Evolutionary conservation across 1,140 invertebrate genomes (phyloP), one percentile per base, ranked within the genome.

Genomic region (Mactra quadrangularis): DNA sequence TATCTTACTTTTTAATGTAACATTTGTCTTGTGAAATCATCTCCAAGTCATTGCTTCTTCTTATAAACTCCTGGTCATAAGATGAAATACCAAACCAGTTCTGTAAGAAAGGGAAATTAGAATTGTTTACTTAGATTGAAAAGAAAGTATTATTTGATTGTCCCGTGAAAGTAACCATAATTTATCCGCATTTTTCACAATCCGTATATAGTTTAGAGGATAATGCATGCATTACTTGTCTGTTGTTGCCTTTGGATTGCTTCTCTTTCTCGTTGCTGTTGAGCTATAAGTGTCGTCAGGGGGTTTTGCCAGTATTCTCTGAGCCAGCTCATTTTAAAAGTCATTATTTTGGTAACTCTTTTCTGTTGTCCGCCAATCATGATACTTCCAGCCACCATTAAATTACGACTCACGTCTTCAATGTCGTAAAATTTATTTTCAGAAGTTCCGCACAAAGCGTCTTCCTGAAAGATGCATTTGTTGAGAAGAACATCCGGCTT

Each of bases 401-500:
- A 47, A 15, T 78, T 53, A n/a, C 85, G 33, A 2, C 57, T 50
- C 0, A 87, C 87, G 0, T 82, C 82, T 19, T 64, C 82, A 1
- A 88, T 27, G 33, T 87, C 81, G 59, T 83, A 88, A 64, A 88
- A 88, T 45, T 88, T 82, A 55, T 88, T 88, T 22, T 53, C 52
- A 17, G 47, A 72, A 53, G 83, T 35, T 27, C 83, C 85, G 41
- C 87, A 88, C 71, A 88, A 64, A 3, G 74, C 68, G 19, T 88
- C 85, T 55, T 85, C 82, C 52, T 75, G 82, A 53, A 87, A 87
- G 22, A 87, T 82, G 29, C 84, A 86, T 64, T 88, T 86, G 72
- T 85, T 82, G 4, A 86, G 47, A 13, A 88, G 68, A 6, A 74
- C 81, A 29, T 88, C 87, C 9, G 87, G 85, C 29, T 81, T 83